Conservation (phyloP, 2,888 invertebrate genomes). For the Acanthosepion pharaonis region DNA sequence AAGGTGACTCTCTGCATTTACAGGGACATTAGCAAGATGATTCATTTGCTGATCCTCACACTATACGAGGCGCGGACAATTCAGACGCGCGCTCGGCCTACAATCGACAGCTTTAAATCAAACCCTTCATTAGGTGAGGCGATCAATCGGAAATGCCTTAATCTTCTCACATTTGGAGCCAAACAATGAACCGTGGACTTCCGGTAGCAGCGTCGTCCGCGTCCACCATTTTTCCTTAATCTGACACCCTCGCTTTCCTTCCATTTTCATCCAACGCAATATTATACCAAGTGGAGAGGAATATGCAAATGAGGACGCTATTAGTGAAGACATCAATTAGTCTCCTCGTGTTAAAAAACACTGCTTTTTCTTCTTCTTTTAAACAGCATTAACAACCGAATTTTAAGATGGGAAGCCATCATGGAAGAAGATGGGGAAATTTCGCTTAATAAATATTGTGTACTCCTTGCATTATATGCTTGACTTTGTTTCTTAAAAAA, state of each 20-base stretch:
- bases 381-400: neutral
- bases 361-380: neutral
- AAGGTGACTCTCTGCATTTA: neutral
- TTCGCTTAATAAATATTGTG: neutral
- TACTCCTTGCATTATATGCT: neutral
- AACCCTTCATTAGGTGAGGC: neutral
- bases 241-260: neutral
- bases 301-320: slow-evolving; percentile 12
- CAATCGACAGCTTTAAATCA: slow-evolving; percentile 33
- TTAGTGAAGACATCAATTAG: slow-evolving; percentile 33
- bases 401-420: neutral
- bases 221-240: neutral
- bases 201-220: neutral
- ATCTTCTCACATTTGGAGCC: slow-evolving; percentile 22
- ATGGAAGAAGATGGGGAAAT: neutral
- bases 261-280: neutral
- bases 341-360: neutral
- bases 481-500: neutral
- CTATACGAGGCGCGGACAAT: neutral
- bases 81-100: slow-evolving; percentile 33
- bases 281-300: neutral
- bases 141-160: slow-evolving; percentile 22
- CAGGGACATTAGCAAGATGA: neutral
- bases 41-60: neutral
- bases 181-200: slow-evolving; percentile 12